Percentiles rank a stretch among this genome's conserved stretches.
Evolutionary conservation across 2,113 vertebrate species (phyloP).

Genomic region (Eptatretus burgeri): DNA sequence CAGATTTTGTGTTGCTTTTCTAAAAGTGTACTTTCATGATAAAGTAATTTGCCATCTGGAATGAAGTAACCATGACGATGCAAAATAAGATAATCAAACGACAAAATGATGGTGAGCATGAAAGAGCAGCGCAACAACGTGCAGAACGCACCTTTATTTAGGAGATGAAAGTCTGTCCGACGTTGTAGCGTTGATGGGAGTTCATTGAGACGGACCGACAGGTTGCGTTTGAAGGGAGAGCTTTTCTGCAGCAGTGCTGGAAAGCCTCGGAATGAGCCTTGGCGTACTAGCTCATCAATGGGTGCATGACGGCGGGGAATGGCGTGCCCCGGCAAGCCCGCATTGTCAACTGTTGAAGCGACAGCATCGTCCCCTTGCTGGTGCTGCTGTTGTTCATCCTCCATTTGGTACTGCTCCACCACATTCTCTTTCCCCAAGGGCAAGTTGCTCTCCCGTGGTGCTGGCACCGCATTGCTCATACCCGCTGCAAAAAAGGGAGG

Average conservation of each 20-base stretch:
- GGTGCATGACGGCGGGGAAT: conserved; percentile 76
- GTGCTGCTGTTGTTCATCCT: too few relatives aligned
- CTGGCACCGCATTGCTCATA: too few relatives aligned
- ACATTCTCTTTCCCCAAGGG: too few relatives aligned
- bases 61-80: not conserved
- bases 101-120: not conserved
- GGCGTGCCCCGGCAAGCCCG: conserved; percentile 16
- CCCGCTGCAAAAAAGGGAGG: too few relatives aligned
- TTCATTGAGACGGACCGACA: conserved; percentile 77
- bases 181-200: conserved; percentile 80
- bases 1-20: too few relatives aligned
- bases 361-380: too few relatives aligned
- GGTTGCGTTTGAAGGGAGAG: conserved; percentile 78
- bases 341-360: too few relatives aligned
- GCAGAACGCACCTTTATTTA: conserved; percentile 38
- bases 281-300: conserved; percentile 59
- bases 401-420: too few relatives aligned
- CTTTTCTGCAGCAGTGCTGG: conserved; percentile 82
- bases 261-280: conserved; percentile 86
- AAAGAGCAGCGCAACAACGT: not conserved
- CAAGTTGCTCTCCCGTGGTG: too few relatives aligned
- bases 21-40: not conserved
- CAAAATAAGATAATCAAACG: not conserved
- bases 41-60: not conserved
- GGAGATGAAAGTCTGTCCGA: conserved; percentile 73